phyloP scores from a whole-genome alignment of 1,140 invertebrate species.

The Trichoplusia ni region DNA sequence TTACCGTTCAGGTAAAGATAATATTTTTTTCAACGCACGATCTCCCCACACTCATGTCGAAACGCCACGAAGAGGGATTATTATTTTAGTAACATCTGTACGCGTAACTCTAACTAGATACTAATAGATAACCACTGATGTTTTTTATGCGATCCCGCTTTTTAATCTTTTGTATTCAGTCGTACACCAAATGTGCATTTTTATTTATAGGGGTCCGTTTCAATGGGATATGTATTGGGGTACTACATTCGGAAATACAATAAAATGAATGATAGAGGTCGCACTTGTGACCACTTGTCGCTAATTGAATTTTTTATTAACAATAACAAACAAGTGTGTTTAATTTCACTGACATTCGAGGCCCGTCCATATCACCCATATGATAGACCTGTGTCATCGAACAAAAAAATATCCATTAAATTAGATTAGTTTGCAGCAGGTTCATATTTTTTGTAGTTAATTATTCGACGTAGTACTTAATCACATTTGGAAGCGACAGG shows the following conservation, averaged over 20 bases:
- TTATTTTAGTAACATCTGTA: constrained; percentile 79
- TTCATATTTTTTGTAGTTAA: no score
- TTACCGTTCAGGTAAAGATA: constrained; percentile 65
- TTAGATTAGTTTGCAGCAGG: constrained; percentile 2
- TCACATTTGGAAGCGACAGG: constrained; percentile 59
- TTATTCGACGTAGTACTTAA: constrained; percentile 53
- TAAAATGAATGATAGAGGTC: constrained; percentile 65
- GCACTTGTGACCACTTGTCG: constrained; percentile 74
- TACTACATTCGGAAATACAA: constrained; percentile 35
- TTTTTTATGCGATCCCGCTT: constrained; percentile 73
- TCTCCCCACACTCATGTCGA: constrained; percentile 55
- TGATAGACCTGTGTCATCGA: not conserved
- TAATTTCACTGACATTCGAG: constrained; percentile 28
- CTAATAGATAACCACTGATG: constrained; percentile 80
- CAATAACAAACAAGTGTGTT: constrained; percentile 43
- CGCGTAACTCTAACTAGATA: constrained; percentile 79
- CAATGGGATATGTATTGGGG: constrained; percentile 22
- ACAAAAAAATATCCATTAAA: not conserved
- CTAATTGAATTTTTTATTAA: constrained; percentile 73
- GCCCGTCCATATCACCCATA: not conserved
- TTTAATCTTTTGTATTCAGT: constrained; percentile 71
- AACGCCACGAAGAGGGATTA: constrained; percentile 56
- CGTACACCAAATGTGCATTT: constrained; percentile 70
- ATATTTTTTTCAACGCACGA: constrained; percentile 50
- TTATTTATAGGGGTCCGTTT: constrained; percentile 67